phyloP scores from a whole-genome alignment of 2,113 vertebrate genomes.

The Poicephalus gulielmi region DNA sequence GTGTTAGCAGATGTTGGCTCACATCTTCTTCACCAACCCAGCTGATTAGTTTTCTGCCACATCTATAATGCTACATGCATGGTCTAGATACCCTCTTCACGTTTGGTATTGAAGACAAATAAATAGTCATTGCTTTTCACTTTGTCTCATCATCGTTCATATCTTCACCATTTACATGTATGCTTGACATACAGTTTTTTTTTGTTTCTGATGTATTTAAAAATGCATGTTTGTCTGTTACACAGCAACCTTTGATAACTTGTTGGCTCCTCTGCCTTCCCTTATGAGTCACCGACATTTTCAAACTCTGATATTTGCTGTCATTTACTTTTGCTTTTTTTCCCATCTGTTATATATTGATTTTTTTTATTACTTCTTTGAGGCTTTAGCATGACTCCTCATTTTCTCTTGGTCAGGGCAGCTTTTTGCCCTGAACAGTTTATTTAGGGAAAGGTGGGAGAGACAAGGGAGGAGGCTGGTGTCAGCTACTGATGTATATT shows the following conservation, averaged over 20 bases:
- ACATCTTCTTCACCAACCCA: background rate
- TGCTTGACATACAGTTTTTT: background rate
- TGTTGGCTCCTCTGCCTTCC: background rate
- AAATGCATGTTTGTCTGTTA: background rate
- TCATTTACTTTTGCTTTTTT: slow-evolving; percentile 31
- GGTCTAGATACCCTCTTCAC: background rate
- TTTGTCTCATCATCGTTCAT: background rate
- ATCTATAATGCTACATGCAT: background rate
- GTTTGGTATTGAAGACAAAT: background rate
- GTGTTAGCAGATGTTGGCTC: background rate
- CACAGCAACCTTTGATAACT: slow-evolving; percentile 38
- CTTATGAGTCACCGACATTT: slow-evolving; percentile 26
- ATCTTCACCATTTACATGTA: background rate
- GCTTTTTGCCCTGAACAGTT: background rate
- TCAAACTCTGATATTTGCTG: slow-evolving; percentile 16
- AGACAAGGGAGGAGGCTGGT: background rate
- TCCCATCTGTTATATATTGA: slow-evolving; percentile 36
- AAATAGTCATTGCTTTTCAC: background rate
- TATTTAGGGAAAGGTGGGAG: background rate
- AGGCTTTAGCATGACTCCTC: background rate
- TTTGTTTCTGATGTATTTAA: background rate
- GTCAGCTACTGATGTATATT: background rate
- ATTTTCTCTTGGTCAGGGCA: background rate
- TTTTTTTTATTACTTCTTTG: slow-evolving; percentile 1
- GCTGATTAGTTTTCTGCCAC: background rate